Base-by-base conservation (phyloP, 2,888 invertebrate genomes). In the Cerceris ruficornis region DNA sequence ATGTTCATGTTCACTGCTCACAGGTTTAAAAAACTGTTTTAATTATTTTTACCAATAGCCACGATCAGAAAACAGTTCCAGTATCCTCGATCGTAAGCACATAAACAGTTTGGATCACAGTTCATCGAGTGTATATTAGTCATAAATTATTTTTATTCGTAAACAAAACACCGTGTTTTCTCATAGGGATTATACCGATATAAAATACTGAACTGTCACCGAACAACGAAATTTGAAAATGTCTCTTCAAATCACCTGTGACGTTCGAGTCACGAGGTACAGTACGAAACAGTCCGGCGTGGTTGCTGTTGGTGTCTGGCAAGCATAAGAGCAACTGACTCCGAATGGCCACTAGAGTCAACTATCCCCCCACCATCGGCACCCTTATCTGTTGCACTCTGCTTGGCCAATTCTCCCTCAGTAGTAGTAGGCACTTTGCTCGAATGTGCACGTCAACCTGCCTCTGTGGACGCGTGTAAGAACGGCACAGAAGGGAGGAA, bases 251-350 rank as follows among this genome's bases (percentile, higher is more conserved):
- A 66, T 64, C 61, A 67, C 69, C 66, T 60, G 72, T 70, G 75
- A 77, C 74, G 75, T 70, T 69, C 17, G 65, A 13, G 82, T 82
- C 84, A 82, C 84, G 79, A 75, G 81, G 71, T 57, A 55, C 73
- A 65, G 67, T 69, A 64, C 67, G 72, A 59, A 49, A 62, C 57
- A 70, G 77, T 69, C 81, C 74, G 73, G 61, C 66, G 73, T 71
- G 77, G 62, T 78, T 77, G 86, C 79, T 88, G 90, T 90, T 90
- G 80, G 86, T 88, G 79, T 86, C 84, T 85, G 89, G 89, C 91
- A 83, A 90, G 89, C 90, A 90, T 90, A 91, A 90, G 90, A 91
- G 91, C 91, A 91, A 91, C 91, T 91, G 91, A 91, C 90, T 89
- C 84, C 84, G 87, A 87, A 80, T 85, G 82, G 87, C 86, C 88